phyloP scores from a whole-genome alignment of 2,888 invertebrate species.

The Netelia melanura region DNA sequence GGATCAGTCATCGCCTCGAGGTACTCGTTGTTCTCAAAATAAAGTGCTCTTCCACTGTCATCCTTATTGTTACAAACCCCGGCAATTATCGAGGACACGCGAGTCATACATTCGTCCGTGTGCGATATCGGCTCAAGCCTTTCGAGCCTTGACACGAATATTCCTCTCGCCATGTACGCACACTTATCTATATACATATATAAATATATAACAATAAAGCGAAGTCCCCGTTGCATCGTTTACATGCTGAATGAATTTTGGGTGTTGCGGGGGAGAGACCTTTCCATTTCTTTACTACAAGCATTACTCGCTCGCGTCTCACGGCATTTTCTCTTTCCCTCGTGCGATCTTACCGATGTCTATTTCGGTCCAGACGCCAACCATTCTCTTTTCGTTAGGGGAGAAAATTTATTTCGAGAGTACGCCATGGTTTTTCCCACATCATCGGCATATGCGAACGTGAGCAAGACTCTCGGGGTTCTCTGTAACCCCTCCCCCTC shows the following conservation, averaged over 20 bases:
- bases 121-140: slow-evolving; percentile 33
- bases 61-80: slow-evolving; percentile 53
- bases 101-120: slow-evolving; percentile 6
- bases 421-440: slow-evolving; percentile 67
- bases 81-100: slow-evolving; percentile 60
- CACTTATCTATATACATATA: slow-evolving; percentile 4
- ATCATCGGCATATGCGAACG: slow-evolving; percentile 4
- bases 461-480: slow-evolving; percentile 16
- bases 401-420: slow-evolving; percentile 79
- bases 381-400: slow-evolving; percentile 75
- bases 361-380: slow-evolving; percentile 77
- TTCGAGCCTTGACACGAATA: slow-evolving; percentile 69
- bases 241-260: slow-evolving; percentile 62
- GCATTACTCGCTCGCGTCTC: slow-evolving; percentile 2
- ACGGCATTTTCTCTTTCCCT: slow-evolving; percentile 50
- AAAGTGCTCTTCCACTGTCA: slow-evolving; percentile 31
- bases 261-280: slow-evolving; percentile 37
- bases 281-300: slow-evolving; percentile 46
- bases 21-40: too few species aligned
- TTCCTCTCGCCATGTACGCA: slow-evolving; percentile 13
- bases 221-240: slow-evolving; percentile 25
- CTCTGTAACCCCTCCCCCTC: slow-evolving; percentile 14
- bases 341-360: slow-evolving; percentile 66
- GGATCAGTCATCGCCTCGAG: not conserved
- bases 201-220: not conserved